Percentiles rank a stretch among this genome's conserved stretches.
phyloP scores from a whole-genome alignment of 2,797 vertebrate species.

The Vireo griseus region DNA sequence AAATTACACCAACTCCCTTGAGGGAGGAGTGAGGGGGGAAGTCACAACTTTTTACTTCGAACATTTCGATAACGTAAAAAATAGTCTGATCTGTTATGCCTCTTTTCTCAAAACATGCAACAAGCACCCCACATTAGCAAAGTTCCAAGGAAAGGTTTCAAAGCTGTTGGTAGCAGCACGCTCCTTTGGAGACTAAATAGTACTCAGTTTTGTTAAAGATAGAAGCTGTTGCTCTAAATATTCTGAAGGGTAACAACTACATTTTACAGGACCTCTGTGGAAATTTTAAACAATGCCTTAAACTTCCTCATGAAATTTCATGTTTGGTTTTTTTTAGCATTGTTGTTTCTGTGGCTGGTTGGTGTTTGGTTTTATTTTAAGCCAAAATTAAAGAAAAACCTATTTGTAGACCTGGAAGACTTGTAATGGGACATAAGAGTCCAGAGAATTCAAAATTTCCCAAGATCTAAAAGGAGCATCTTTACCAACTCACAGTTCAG shows the following conservation, averaged over 20 bases:
- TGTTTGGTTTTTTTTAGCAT: background rate
- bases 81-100: background rate
- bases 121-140: background rate
- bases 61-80: accelerated
- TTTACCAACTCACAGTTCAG: background rate
- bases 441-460: background rate
- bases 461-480: background rate
- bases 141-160: background rate
- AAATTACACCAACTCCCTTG: background rate
- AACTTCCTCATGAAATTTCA: background rate
- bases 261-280: background rate
- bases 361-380: background rate
- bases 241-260: background rate
- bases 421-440: background rate
- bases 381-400: background rate
- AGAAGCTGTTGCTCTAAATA: background rate
- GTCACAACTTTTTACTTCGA: background rate
- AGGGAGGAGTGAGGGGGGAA: background rate
- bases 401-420: background rate
- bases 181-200: background rate
- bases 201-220: background rate
- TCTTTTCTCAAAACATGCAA: background rate
- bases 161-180: background rate
- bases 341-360: background rate
- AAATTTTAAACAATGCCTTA: background rate